Percentiles rank a stretch among this genome's conserved stretches.
These are phyloP conservation scores for Archips crataeganus DNA, from an alignment of 2,888 invertebrate species.

Conservation along the genomic window DNA sequence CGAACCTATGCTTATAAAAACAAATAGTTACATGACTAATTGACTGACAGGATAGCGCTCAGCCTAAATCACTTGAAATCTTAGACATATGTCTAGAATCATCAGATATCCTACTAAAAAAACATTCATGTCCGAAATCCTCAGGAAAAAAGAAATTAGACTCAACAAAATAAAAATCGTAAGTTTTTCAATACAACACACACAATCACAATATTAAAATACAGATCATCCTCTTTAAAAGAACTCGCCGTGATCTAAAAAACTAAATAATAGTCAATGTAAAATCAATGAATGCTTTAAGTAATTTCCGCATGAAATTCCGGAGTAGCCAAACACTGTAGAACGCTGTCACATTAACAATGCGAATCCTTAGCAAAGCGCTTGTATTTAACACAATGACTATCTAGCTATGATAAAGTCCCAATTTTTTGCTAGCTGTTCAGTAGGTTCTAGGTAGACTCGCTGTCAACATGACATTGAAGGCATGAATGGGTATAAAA, in stretches of 20 bases:
- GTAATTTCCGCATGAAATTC: slow-evolving; percentile 8
- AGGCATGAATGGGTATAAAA: not conserved
- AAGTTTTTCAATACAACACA: no score
- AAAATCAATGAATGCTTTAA: not conserved
- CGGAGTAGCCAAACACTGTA: not conserved
- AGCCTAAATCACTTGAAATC: no score
- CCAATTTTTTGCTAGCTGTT: not conserved
- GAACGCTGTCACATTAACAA: not conserved
- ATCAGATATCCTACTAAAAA: no score
- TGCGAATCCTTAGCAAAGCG: not conserved
- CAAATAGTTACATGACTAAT: no score
- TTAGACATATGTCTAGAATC: no score
- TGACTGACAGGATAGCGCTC: no score
- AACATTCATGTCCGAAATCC: no score
- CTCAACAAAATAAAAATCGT: no score
- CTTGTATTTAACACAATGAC: not conserved
- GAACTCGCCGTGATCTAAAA: not conserved
- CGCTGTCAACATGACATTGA: slow-evolving; percentile 14
- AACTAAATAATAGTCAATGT: not conserved
- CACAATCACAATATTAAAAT: not conserved
- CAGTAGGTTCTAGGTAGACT: not conserved
- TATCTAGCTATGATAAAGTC: not conserved
- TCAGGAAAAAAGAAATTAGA: no score
- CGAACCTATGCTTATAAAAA: no score
- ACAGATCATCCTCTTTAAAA: not conserved